Evolutionary conservation across 1,140 invertebrate species (phyloP), one percentile per base, ranked within the genome.

Genomic region (Zaprionus lachaisei): DNA sequence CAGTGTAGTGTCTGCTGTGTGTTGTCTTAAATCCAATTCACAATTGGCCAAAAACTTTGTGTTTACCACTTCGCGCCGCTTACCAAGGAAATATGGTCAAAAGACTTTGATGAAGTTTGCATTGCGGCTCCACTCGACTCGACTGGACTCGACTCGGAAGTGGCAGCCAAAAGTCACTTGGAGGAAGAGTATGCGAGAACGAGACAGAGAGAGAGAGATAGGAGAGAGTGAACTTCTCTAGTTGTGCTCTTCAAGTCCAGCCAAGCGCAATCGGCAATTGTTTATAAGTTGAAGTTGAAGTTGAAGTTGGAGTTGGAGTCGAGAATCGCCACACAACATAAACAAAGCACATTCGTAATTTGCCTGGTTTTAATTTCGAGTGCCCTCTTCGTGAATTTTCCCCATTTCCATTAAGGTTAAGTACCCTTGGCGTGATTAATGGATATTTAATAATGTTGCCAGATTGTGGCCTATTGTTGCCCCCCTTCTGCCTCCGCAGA

Each of bases 31-130:
- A 86, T 86, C 78, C 77, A 77, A 83, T 83, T 72, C 69, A 82
- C 86, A 86, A 89, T 83, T 76, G 80, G 72, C 70, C 54, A 58
- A 74, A 81, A 83, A 81, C 65, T 87, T 89, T 83, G 51, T 77
- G 61, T 65, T 75, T 83, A 76, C 65, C 56, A 72, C 65, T 73
- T 80, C 69, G 57, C 70, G 67, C 72, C 34, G 56, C 56, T 76
- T 54, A 47, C 56, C 70, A 65, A 86, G 83, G 62, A 81, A 84
- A 84, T 78, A 83, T 70, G 84, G 81, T 76, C 74, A 81, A 79
- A 83, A 74, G 72, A 72, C 76, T 81, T 79, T 83, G 77, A 77
- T 77, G 76, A 82, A 83, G 80, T 80, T 87, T 81, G 54, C 51
- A 55, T 41, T 47, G 41, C 41, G 68, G 47, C 47, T 24, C 66